phyloP scores from a whole-genome alignment of 2,113 vertebrate genomes.

The Bucco capensis region DNA sequence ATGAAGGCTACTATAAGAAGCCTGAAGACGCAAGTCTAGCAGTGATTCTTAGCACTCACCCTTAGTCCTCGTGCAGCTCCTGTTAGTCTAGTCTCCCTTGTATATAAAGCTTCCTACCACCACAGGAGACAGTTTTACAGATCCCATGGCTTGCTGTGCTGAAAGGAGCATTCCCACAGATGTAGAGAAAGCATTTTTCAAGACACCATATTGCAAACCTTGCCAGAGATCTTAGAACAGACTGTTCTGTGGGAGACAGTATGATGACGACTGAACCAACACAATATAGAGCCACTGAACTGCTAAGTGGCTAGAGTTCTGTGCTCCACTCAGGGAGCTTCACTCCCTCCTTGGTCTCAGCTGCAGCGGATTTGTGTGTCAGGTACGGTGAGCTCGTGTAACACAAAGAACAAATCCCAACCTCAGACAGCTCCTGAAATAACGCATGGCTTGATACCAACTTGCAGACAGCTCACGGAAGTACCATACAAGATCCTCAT shows the following conservation, averaged over 20 bases:
- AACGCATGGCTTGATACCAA: accelerated
- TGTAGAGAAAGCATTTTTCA: neutral
- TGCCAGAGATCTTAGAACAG: neutral
- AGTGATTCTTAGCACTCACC: neutral
- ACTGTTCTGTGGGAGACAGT: neutral
- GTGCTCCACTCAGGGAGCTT: neutral
- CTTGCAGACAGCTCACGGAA: neutral
- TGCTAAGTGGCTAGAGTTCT: neutral
- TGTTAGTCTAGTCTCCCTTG: neutral
- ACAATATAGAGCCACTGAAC: accelerated
- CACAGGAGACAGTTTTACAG: neutral
- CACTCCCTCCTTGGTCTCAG: neutral
- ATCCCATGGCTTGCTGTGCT: neutral
- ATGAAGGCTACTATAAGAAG: neutral
- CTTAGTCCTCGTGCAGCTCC: neutral
- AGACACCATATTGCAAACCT: neutral
- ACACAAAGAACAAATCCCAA: neutral
- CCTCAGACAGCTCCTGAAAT: neutral
- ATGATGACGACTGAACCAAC: accelerated
- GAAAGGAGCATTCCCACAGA: neutral
- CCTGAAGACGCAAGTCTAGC: neutral
- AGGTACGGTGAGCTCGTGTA: neutral
- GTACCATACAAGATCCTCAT: accelerated
- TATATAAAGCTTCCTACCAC: accelerated
- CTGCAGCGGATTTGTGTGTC: neutral